Evolutionary conservation across 2,888 invertebrate genomes (phyloP).

Genomic region (Trissolcus brochymenae): DNA sequence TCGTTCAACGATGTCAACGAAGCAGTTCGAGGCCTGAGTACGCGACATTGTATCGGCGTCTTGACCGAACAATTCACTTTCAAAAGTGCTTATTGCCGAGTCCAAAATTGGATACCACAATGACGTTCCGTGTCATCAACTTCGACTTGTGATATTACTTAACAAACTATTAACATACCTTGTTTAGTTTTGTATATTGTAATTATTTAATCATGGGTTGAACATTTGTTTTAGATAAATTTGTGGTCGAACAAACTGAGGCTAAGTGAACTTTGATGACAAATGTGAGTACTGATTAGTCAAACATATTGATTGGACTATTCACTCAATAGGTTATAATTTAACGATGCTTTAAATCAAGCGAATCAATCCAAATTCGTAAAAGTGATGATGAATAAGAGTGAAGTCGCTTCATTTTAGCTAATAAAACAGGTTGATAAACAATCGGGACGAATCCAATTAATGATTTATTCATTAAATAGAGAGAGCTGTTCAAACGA

Average conservation of each 20-base stretch:
- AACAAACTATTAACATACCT: no score
- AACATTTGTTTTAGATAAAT: not conserved
- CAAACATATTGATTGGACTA: no score
- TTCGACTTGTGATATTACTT: conserved; percentile 9
- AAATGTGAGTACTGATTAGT: not conserved
- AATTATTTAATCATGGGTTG: not conserved
- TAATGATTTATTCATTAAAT: conserved; percentile 46
- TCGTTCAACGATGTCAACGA: conserved; percentile 66
- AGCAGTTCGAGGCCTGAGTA: conserved; percentile 56
- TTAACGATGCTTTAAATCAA: no score
- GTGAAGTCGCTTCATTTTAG: conserved; percentile 15
- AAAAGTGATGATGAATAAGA: conserved; percentile 18
- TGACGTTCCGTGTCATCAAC: conserved; percentile 1
- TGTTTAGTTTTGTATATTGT: no score
- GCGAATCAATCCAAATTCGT: not conserved
- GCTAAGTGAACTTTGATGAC: not conserved
- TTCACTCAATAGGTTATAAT: no score
- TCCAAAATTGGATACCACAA: conserved; percentile 30
- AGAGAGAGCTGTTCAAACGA: conserved; percentile 15
- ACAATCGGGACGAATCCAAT: conserved; percentile 8
- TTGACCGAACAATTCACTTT: conserved; percentile 45
- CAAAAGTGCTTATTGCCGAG: conserved; percentile 38
- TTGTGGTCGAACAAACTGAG: no score
- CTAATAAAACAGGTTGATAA: conserved; percentile 35
- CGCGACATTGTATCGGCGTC: conserved; percentile 51